A percentile compares a stretch with the other conserved stretches of the same genome.
Conservation (phyloP, 2,888 invertebrate genomes). For the Eulithis prunata region DNA sequence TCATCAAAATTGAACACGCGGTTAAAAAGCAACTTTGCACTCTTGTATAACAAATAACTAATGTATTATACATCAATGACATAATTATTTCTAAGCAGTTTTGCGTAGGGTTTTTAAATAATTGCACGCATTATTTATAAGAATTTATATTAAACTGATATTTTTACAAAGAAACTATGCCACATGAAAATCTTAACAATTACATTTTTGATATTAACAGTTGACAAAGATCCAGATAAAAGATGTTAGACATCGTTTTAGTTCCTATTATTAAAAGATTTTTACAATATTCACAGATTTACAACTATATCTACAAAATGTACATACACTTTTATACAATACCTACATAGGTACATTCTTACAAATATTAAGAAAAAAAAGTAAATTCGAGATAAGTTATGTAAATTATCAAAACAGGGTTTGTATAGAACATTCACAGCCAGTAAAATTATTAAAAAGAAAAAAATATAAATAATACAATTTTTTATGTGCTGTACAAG, state of each 20-base stretch:
- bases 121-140: slow-evolving; percentile 36
- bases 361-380: slow-evolving; percentile 47
- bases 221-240: slow-evolving; percentile 76
- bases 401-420: slow-evolving; percentile 41
- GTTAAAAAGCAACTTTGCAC: too few species aligned
- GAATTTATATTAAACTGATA: slow-evolving; percentile 75
- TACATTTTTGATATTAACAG: slow-evolving; percentile 74
- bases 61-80: too few species aligned
- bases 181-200: slow-evolving; percentile 77
- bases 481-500: slow-evolving; percentile 28
- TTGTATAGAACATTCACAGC: slow-evolving; percentile 55
- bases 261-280: slow-evolving; percentile 51
- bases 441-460: slow-evolving; percentile 53
- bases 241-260: slow-evolving; percentile 72
- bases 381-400: slow-evolving; percentile 57
- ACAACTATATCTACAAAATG: slow-evolving; percentile 42
- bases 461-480: slow-evolving; percentile 11
- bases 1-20: too few species aligned
- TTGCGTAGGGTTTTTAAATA: background rate
- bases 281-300: slow-evolving; percentile 56
- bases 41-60: too few species aligned
- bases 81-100: too few species aligned
- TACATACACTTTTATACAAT: slow-evolving; percentile 36
- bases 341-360: slow-evolving; percentile 45
- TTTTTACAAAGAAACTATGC: slow-evolving; percentile 77